Conservation (phyloP, 2,797 vertebrate species). For the Champsocephalus esox region DNA sequence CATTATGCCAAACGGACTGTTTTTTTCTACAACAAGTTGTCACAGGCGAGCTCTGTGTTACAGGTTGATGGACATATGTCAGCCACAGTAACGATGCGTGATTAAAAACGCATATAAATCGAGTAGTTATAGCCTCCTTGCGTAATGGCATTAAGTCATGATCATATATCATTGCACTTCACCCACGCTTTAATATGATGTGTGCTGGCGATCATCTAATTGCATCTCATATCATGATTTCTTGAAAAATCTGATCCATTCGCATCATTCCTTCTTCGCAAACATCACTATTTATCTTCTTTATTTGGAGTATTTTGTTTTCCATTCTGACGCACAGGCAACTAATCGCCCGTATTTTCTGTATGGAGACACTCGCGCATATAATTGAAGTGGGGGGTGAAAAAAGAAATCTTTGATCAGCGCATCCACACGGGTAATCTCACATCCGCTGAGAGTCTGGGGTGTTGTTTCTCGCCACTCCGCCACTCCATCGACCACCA, state of each 20-base stretch:
- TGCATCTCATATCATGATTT: constrained; percentile 61
- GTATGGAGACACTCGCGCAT: constrained; percentile 31
- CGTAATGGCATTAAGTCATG: constrained; percentile 58
- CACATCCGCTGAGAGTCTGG: constrained; percentile 62
- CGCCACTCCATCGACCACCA: constrained; percentile 67
- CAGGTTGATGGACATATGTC: constrained; percentile 72
- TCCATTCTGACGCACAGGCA: constrained; percentile 31
- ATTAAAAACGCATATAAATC: constrained; percentile 52
- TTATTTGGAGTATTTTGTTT: constrained; percentile 19
- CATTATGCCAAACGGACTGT: constrained; percentile 6
- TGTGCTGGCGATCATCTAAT: constrained; percentile 56
- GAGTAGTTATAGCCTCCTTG: constrained; percentile 34
- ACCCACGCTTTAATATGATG: constrained; percentile 35
- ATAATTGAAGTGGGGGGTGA: constrained; percentile 25
- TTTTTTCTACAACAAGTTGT: constrained; percentile 67
- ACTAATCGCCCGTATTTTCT: constrained; percentile 43
- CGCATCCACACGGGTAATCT: constrained; percentile 57
- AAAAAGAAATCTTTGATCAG: constrained; percentile 62
- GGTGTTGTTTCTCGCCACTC: constrained; percentile 75
- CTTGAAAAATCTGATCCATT: constrained; percentile 61
- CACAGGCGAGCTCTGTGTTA: constrained; percentile 53
- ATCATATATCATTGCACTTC: constrained; percentile 55
- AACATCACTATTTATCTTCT: constrained; percentile 60
- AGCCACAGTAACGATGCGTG: constrained; percentile 32
- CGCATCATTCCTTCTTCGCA: constrained; percentile 35